Evolutionary conservation across 2,888 invertebrate genomes (phyloP).

Genomic region (Drosophila greeni): DNA sequence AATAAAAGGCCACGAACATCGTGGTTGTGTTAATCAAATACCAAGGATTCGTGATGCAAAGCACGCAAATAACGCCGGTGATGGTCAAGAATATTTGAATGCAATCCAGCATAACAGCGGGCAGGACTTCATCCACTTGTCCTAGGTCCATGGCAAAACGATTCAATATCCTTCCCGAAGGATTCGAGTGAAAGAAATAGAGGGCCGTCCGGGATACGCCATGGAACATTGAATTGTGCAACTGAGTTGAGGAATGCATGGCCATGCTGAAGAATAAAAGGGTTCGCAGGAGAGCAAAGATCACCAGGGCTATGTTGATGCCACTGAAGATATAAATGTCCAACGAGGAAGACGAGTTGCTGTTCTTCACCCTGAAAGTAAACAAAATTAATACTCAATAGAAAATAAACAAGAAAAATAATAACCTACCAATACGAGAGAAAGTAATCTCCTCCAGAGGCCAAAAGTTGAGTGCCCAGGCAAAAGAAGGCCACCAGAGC

Average conservation of each 20-base stretch:
- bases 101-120: conserved; percentile 78
- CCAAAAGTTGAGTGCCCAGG: conserved; percentile 80
- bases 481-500: conserved; percentile 82
- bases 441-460: conserved; percentile 37
- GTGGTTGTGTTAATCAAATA: conserved; percentile 85
- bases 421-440: conserved; percentile 35
- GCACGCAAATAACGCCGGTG: conserved; percentile 88
- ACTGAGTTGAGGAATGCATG: conserved; percentile 86
- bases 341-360: conserved; percentile 5
- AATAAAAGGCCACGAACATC: conserved; percentile 86
- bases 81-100: conserved; percentile 88
- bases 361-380: conserved; percentile 34
- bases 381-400: too few species aligned
- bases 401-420: neutral
- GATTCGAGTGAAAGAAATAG: conserved; percentile 85
- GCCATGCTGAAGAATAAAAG: conserved; percentile 80
- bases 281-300: conserved; percentile 70
- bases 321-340: conserved; percentile 39
- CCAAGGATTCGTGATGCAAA: conserved; percentile 87
- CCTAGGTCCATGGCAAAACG: conserved; percentile 93
- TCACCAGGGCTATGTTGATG: conserved; percentile 24
- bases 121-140: conserved; percentile 79
- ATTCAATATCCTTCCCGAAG: conserved; percentile 89
- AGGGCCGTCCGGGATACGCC: conserved; percentile 84
- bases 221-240: conserved; percentile 87